Percentiles rank a stretch among this genome's conserved stretches.
Evolutionary conservation across 1,140 invertebrate species (phyloP).

Genomic region (Drosophila subpulchrella): DNA sequence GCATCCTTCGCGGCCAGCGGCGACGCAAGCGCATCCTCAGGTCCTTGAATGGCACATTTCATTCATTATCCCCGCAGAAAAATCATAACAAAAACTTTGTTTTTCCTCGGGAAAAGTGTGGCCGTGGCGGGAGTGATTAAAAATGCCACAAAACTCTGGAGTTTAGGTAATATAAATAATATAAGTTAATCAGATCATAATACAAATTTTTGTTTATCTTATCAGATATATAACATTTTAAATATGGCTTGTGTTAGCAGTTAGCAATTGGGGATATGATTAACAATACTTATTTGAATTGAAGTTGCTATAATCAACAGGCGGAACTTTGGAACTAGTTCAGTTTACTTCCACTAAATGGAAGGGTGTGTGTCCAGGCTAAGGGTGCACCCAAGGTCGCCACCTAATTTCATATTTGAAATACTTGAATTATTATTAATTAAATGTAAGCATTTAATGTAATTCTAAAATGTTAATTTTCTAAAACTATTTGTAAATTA

Average conservation of each 20-base stretch:
- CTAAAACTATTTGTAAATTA: neutral
- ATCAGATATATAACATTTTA: no score
- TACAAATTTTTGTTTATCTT: no score
- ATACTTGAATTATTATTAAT: no score
- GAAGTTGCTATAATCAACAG: neutral
- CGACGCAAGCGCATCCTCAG: conserved; percentile 63
- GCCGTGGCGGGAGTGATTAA: neutral
- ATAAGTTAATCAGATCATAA: no score
- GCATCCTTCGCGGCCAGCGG: conserved; percentile 73
- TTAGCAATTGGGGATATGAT: no score
- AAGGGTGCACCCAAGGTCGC: neutral
- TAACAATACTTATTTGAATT: no score
- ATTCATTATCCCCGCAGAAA: neutral
- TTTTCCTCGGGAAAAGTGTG: neutral
- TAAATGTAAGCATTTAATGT: neutral
- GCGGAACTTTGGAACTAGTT: neutral
- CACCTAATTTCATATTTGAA: neutral
- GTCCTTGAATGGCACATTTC: conserved; percentile 6
- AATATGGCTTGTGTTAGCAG: neutral
- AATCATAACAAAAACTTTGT: conserved; percentile 11
- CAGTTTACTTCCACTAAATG: neutral
- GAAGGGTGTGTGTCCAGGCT: neutral
- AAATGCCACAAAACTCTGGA: neutral
- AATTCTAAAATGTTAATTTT: neutral
- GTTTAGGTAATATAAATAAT: no score